Evolutionary conservation across 2,888 invertebrate genomes (phyloP), one percentile per base, ranked within the genome.

Genomic region (Drosophila anomelani): DNA sequence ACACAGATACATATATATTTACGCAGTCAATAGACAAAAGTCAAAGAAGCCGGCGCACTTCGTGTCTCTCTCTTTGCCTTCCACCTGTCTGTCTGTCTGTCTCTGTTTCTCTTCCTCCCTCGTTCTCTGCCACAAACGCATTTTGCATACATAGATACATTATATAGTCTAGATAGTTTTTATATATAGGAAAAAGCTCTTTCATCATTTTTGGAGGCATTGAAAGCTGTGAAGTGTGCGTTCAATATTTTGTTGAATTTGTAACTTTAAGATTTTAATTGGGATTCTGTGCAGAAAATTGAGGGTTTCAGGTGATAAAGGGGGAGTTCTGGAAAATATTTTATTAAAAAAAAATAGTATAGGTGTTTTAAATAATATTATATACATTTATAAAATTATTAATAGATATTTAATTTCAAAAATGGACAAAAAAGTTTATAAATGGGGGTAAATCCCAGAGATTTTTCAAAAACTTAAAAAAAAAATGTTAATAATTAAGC

Each of bases 21-120:
- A 85, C 87, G 85, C 85, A 85, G 86, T 74, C 70, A 85, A 76
- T 68, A 80, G 80, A 64, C 64, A 54, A 60, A 71, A 81, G 79
- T 78, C 70, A 79, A 84, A 84, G 80, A 83, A 80, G 85, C 85
- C 82, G 84, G 82, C 82, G 85, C 79, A 80, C 61, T 72, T 59
- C 32, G 44, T 54, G 47, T 36, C 51, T 41, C 58, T 51, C 63
- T 69, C 49, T 51, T 56, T 71, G 23, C 47, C 71, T 51, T 51
- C 41, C 61, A 68, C 59, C 60, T 51, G 36, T 70, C 68, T 60
- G 49, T 29, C 12, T 51, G 36, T 70, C 68, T 60, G 49, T 29
- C 12, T 41, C 44, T 20, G 10, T 4, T 39, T 36, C 29, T n/a
- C 23, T 15, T 4, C 32, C 41, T 47, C 13, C 10, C 38, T 17